Evolutionary conservation across 1,140 invertebrate genomes (phyloP), one percentile per base, ranked within the genome.

Genomic region (Cherax destructor): DNA sequence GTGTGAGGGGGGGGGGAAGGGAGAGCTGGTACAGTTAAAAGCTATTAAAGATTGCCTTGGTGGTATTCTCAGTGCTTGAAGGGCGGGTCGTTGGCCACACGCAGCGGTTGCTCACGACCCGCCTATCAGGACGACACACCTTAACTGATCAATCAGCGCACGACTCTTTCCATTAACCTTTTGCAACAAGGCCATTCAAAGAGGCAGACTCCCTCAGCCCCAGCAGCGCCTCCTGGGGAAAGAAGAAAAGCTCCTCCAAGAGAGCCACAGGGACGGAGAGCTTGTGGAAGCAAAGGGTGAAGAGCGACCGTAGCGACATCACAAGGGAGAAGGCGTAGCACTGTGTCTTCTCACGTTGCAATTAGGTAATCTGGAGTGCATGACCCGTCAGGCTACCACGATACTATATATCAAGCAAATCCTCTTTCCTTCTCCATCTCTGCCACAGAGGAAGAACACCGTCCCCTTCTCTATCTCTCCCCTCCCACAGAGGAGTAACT

Each of bases 131-230:
- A 11, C 13, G 50, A 79, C 47, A 49, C 21, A 49, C 77, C 50
- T 79, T 56, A 79, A 56, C 77, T 79, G 77, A 79, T 79, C 77
- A 79, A 79, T 79, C 77, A 79, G 47, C 77, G 77, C 77, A 79
- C 47, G 77, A 79, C 77, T 79, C 47, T 30, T 50, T 79, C 77
- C 77, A 79, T 79, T 79, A 49, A 79, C 41, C 77, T 50, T 78
- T 79, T 49, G 47, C 47, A 79, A 50, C 13, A 79, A 79, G 77
- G 30, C 77, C 77, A 50, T 79, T 79, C 41, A 50, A 5, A 7
- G 47, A 24, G n/a, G 69, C 69, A 24, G 69, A 74, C 69, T n/a
- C 18, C 77, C 47, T 9, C 3, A 6, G 69, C 24, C 65, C 7
- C 69, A 74, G 69, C 69, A 21, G 24, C 7, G 30, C 69, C 69